phyloP scores from a whole-genome alignment of 2,113 vertebrate species.

The Zootoca vivipara region DNA sequence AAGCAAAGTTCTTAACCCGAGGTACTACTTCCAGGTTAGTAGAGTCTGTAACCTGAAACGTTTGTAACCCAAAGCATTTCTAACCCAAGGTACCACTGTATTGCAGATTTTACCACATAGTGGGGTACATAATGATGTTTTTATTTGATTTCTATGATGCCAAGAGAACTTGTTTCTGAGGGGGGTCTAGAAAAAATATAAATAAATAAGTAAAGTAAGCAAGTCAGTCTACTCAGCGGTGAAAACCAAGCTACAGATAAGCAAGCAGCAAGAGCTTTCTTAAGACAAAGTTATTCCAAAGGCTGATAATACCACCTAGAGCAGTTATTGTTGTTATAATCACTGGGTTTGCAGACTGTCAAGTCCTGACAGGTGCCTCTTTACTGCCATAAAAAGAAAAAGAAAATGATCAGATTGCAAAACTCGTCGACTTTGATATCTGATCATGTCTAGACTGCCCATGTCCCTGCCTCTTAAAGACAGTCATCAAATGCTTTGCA shows the following conservation, averaged over 20 bases:
- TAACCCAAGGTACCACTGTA: no score
- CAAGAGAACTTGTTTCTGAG: no score
- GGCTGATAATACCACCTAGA: conserved; percentile 41
- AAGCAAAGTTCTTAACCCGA: no score
- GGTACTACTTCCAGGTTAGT: no score
- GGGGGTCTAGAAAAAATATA: no score
- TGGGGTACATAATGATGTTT: no score
- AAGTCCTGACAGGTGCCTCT: conserved; percentile 64
- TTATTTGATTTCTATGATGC: no score
- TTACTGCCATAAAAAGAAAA: conserved; percentile 63
- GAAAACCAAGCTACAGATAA: conserved; percentile 44
- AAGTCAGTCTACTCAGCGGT: neutral
- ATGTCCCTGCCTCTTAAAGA: conserved; percentile 73
- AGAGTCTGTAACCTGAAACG: no score
- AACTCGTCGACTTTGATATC: conserved; percentile 70
- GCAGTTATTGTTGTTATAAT: conserved; percentile 48
- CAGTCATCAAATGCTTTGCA: conserved; percentile 67
- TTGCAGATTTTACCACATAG: no score
- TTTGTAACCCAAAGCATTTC: no score
- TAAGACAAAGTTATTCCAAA: conserved; percentile 52
- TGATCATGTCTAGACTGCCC: conserved; percentile 76
- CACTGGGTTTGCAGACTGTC: conserved; percentile 65
- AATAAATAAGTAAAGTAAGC: no score
- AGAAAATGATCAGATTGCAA: conserved; percentile 77
- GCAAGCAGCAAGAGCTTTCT: conserved; percentile 29